Evolutionary conservation across 2,113 vertebrate species (phyloP), one percentile per base, ranked within the genome.

Genomic region (Sapajus apella): DNA sequence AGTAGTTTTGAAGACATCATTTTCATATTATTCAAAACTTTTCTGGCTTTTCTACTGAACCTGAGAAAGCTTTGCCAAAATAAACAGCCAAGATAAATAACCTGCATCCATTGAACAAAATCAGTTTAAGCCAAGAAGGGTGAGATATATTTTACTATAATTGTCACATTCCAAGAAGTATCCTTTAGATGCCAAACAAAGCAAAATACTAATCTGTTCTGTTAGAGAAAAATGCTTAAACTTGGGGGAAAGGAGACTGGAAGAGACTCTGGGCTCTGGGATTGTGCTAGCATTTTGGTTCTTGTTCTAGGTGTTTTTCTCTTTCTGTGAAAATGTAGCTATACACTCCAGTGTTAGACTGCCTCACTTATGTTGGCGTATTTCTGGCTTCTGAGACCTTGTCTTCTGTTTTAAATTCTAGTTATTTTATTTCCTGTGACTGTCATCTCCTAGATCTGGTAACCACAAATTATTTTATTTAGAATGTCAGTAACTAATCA

Each of bases 171-270:
- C 55, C 45, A 89, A 30, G 14, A 6, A 76, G 8, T 6, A 61
- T 11, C 11, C 47, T 32, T 68, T 80, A 55, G 30, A 77, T 35
- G 27, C 37, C 20, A 66, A 83, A 90, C 23, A 25, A 75, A 58
- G 47, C n/a, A 47, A 37, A 55, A 56, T 64, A 37, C 8, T n/a
- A 43, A 21, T 52, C 6, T 52, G 43, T 45, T 35, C 27, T 72
- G 27, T 52, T 13, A 86, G 23, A 43, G 47, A 66, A 58, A 58
- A 76, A 25, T 32, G 16, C 1, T 50, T 52, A 5, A 11, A 32
- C 4, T n/a, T 73, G 3, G 21, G 32, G 25, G 1, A 55, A 0
- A 1, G 27, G 3, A 10, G 10, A 43, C 8, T 72, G 1, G 0
- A 56, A 83, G 8, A n/a, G 11, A 9, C 76, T 68, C 35, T 68